Conservation (phyloP, 2,888 invertebrate genomes). For the Apotomis betuletana region DNA sequence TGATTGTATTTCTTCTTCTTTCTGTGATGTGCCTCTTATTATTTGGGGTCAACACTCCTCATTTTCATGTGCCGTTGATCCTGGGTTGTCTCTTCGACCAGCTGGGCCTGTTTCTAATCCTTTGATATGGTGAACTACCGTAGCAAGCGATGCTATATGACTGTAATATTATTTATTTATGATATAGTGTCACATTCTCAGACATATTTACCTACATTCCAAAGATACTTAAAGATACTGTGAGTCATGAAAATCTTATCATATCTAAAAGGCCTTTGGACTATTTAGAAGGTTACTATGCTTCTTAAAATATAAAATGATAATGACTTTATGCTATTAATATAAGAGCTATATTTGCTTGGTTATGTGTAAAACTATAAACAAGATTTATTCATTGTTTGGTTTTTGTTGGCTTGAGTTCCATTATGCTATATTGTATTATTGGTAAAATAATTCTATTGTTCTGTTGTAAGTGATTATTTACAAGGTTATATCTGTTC, state of each 20-base stretch:
- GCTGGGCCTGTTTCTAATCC: no score
- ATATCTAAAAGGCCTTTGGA: constrained; percentile 23
- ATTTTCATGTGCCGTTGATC: no score
- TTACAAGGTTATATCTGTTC: neutral
- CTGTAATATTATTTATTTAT: no score
- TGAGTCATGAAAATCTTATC: constrained; percentile 27
- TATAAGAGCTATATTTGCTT: constrained; percentile 6
- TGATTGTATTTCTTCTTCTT: no score
- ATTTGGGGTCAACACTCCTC: no score
- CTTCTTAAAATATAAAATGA: neutral
- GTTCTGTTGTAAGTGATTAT: neutral
- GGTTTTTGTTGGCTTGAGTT: neutral
- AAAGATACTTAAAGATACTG: neutral
- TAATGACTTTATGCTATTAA: neutral
- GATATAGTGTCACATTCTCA: neutral
- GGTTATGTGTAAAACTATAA: constrained; percentile 3
- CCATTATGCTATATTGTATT: neutral
- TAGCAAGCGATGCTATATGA: no score
- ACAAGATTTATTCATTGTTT: neutral
- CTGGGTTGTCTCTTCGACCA: no score
- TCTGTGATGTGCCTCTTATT: no score
- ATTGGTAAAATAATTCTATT: neutral
- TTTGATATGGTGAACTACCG: no score
- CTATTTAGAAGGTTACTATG: constrained; percentile 15
- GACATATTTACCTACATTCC: neutral